A percentile compares a stretch with the other conserved stretches of the same genome.
These are phyloP conservation scores for Zaprionus lineosus DNA, from an alignment of 2,888 invertebrate species.

Conservation along the genomic window DNA sequence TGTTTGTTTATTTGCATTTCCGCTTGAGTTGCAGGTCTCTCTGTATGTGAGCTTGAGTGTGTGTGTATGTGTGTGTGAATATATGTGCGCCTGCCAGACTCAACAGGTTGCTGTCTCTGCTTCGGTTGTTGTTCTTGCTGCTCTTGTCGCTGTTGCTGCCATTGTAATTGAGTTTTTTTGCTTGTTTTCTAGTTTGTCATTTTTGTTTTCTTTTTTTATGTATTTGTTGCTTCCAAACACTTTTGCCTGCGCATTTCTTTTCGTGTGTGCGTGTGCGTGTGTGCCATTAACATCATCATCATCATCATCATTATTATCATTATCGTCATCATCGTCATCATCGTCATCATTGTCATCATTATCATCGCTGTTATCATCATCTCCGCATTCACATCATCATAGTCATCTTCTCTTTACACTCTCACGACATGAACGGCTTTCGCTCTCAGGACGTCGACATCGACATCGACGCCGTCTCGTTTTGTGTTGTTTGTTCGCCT, in stretches of 20 bases:
- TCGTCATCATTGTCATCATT: slow-evolving; percentile 14
- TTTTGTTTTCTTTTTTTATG: slow-evolving; percentile 53
- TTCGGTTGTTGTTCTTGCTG: slow-evolving; percentile 23
- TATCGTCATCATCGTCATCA: slow-evolving; percentile 38
- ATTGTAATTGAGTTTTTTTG: slow-evolving; percentile 65
- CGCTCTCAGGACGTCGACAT: slow-evolving; percentile 31
- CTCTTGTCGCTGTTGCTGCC: slow-evolving; percentile 37
- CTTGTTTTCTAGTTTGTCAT: slow-evolving; percentile 68
- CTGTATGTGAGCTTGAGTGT: slow-evolving; percentile 19
- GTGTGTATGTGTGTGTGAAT: slow-evolving; percentile 35
- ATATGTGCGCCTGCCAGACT: slow-evolving; percentile 40
- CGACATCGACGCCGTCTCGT: slow-evolving; percentile 28
- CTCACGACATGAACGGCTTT: slow-evolving; percentile 48
- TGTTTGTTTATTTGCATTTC: slow-evolving; percentile 79
- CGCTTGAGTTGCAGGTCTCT: slow-evolving; percentile 73
- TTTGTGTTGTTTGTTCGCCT: slow-evolving; percentile 58
- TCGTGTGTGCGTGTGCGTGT: slow-evolving; percentile 43
- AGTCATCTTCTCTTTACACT: slow-evolving; percentile 68
- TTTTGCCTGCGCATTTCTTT: slow-evolving; percentile 69
- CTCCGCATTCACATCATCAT: slow-evolving; percentile 20
- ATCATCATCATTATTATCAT: slow-evolving; percentile 26
- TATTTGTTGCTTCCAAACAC: slow-evolving; percentile 70
- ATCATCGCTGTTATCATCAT: slow-evolving; percentile 25
- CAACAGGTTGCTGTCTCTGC: slow-evolving; percentile 74
- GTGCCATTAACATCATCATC: slow-evolving; percentile 22